Evolutionary conservation across 2,888 invertebrate species (phyloP).

Genomic region (Pteria penguin): DNA sequence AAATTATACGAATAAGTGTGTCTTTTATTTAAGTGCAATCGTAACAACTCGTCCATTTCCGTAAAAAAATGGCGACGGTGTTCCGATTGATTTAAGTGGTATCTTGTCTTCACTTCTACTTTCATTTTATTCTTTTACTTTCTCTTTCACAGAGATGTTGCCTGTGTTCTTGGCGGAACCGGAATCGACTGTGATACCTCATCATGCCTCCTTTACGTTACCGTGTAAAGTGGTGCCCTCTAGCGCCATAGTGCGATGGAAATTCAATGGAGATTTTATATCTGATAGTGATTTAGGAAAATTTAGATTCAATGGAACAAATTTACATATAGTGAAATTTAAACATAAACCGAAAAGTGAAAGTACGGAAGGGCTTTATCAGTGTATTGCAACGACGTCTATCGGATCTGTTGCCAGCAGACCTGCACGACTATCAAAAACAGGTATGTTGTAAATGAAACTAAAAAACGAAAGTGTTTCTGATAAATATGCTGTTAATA

Average conservation of each 20-base stretch:
- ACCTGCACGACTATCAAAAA: conserved; percentile 57
- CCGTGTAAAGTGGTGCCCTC: conserved; percentile 54
- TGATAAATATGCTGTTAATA: no score
- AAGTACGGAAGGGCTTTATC: conserved; percentile 49
- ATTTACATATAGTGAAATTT: conserved; percentile 50
- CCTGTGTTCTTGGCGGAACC: conserved; percentile 58
- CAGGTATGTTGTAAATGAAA: conserved; percentile 52
- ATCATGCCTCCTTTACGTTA: conserved; percentile 52
- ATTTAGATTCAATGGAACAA: conserved; percentile 53
- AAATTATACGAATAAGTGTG: no score
- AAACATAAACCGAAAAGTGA: conserved; percentile 34
- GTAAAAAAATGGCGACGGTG: no score
- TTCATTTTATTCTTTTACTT: background rate
- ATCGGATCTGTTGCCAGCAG: conserved; percentile 53
- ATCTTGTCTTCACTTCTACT: no score
- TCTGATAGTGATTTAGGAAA: conserved; percentile 49
- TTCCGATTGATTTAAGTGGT: no score
- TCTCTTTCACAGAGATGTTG: conserved; percentile 52
- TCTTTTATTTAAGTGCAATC: no score
- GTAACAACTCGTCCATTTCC: no score
- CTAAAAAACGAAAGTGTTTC: background rate
- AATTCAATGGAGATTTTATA: conserved; percentile 53
- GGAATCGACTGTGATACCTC: conserved; percentile 55
- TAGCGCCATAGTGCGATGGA: conserved; percentile 56
- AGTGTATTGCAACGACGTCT: conserved; percentile 55